A percentile compares a stretch with the other conserved stretches of the same genome.
phyloP scores from a whole-genome alignment of 30 jellyfish, hydroid and myxozoan genomes.

The Chrysaora quinquecirrha region DNA sequence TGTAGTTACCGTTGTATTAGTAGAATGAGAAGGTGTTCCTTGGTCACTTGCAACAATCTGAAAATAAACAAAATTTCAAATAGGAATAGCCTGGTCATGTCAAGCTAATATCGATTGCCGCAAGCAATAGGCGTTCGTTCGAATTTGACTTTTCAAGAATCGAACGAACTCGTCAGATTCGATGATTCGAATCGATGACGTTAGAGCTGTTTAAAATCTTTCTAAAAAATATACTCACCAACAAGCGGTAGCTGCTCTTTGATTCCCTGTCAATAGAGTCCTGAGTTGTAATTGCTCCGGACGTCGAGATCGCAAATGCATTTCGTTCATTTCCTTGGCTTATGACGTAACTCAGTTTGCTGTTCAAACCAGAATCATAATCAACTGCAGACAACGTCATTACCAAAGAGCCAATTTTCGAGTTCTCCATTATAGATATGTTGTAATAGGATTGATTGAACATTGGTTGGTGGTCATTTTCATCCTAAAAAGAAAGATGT shows the following conservation, averaged over 20 bases:
- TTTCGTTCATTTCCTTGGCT: slow-evolving; percentile 34
- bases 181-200: no score
- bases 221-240: no score
- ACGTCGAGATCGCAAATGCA: slow-evolving; percentile 46
- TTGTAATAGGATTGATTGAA: slow-evolving; percentile 45
- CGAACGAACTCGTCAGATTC: no score
- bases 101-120: no score
- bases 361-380: slow-evolving; percentile 30
- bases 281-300: slow-evolving; percentile 57
- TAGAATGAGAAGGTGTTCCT: neutral
- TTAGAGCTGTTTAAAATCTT: no score
- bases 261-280: slow-evolving; percentile 57
- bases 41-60: neutral
- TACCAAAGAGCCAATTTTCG: slow-evolving; percentile 64
- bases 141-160: no score
- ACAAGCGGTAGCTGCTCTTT: neutral
- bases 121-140: no score
- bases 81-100: no score
- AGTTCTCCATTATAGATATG: slow-evolving; percentile 36
- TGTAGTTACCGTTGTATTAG: neutral
- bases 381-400: slow-evolving; percentile 48
- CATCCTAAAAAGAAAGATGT: slow-evolving; percentile 8
- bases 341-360: slow-evolving; percentile 38
- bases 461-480: slow-evolving; percentile 39
- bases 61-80: no score